phyloP scores from a whole-genome alignment of 2,888 invertebrate genomes.

The Emesis russula region DNA sequence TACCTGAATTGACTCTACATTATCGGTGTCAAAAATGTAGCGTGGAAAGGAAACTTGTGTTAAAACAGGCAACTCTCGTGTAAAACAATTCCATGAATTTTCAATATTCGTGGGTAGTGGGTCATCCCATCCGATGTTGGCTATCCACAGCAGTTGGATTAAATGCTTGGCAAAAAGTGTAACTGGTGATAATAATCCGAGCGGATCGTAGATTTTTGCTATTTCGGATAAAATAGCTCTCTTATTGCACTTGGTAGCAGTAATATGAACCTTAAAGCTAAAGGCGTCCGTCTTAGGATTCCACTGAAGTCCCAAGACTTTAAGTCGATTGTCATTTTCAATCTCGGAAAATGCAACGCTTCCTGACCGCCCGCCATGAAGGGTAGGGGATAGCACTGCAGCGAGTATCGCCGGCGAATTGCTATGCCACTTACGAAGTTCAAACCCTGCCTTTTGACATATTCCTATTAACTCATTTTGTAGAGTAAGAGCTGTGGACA shows the following conservation, averaged over 20 bases:
- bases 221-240: background rate
- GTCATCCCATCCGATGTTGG: background rate
- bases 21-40: background rate
- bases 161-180: constrained; percentile 1
- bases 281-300: background rate
- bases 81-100: constrained; percentile 11
- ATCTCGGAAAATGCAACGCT: background rate
- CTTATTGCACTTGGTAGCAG: background rate
- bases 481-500: background rate
- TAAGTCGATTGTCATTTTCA: background rate
- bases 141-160: background rate
- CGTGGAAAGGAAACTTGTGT: background rate
- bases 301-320: constrained; percentile 19
- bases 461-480: constrained; percentile 16
- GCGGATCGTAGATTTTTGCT: background rate
- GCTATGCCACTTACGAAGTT: background rate
- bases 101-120: constrained; percentile 9
- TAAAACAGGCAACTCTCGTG: background rate
- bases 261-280: background rate
- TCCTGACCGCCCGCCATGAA: background rate
- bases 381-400: background rate
- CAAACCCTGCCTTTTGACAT: background rate
- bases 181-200: background rate
- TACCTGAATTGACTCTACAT: background rate
- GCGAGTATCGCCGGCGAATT: too few relatives aligned